A percentile compares a stretch with the other conserved stretches of the same genome.
These are phyloP conservation scores for Trinectes maculatus DNA, from an alignment of 2,113 vertebrate genomes.

Conservation along the genomic window DNA sequence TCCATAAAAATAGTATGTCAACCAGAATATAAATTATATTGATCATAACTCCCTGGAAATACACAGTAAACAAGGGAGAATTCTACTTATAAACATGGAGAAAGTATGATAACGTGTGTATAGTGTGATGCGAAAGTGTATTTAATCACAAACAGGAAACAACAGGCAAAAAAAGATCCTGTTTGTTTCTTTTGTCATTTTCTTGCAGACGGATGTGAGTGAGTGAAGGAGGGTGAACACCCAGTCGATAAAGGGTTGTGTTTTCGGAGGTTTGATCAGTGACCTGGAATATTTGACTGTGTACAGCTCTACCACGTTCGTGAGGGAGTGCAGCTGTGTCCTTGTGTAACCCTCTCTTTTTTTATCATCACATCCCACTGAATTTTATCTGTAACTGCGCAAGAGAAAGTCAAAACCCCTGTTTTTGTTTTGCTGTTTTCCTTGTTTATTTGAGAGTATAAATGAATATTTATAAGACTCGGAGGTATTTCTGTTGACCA, in stretches of 20 bases:
- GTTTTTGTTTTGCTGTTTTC: neutral
- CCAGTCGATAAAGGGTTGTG: slow-evolving; percentile 49
- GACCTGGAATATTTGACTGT: slow-evolving; percentile 77
- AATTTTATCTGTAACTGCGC: slow-evolving; percentile 7
- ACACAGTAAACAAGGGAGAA: neutral
- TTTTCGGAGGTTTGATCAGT: slow-evolving; percentile 76
- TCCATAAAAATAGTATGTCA: no score
- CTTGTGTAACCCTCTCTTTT: slow-evolving; percentile 62
- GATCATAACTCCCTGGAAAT: no score
- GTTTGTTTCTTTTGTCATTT: slow-evolving; percentile 2
- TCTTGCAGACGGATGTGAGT: neutral
- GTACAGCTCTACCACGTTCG: slow-evolving; percentile 56
- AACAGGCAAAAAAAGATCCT: neutral
- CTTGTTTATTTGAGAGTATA: neutral
- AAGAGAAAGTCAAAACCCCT: neutral
- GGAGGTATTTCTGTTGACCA: slow-evolving; percentile 69
- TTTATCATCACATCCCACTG: slow-evolving; percentile 13
- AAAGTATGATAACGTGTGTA: neutral
- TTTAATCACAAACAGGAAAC: neutral
- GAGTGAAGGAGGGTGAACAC: slow-evolving; percentile 12
- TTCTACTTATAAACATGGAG: neutral
- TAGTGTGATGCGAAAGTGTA: neutral
- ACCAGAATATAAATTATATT: no score
- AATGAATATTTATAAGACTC: neutral
- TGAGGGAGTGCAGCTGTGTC: slow-evolving; percentile 75